phyloP scores from a whole-genome alignment of 2,888 invertebrate species.

The Linnaemya vulpina region DNA sequence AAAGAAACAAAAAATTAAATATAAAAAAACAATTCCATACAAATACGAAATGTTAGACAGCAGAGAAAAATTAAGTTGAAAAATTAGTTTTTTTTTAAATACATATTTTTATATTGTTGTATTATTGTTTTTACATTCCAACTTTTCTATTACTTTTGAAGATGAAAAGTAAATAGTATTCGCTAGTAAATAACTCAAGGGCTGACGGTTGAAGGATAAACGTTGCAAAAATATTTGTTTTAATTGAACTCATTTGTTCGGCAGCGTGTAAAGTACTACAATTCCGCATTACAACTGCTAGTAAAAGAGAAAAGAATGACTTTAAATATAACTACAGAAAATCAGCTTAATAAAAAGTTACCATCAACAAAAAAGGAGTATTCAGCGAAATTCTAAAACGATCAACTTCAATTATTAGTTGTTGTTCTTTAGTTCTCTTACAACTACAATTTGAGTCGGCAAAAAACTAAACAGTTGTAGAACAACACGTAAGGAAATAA shows the following conservation, averaged over 20 bases:
- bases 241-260: slow-evolving; percentile 56
- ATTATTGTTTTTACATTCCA: slow-evolving; percentile 32
- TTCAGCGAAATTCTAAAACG: background rate
- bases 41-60: slow-evolving; percentile 22
- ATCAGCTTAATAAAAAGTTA: slow-evolving; percentile 52
- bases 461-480: too few relatives aligned
- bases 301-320: background rate
- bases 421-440: too few relatives aligned
- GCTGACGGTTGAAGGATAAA: slow-evolving; percentile 10
- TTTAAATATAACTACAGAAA: slow-evolving; percentile 23
- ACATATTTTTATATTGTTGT: background rate
- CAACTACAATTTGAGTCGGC: too few relatives aligned
- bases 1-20: background rate
- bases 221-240: slow-evolving; percentile 58
- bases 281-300: background rate
- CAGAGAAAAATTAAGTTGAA: slow-evolving; percentile 13
- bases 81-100: too few relatives aligned
- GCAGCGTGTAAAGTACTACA: slow-evolving; percentile 32
- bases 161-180: slow-evolving; percentile 54
- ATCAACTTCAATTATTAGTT: background rate
- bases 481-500: too few relatives aligned
- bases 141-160: slow-evolving; percentile 53
- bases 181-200: slow-evolving; percentile 38
- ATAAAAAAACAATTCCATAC: background rate
- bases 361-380: slow-evolving; percentile 34